Base-by-base conservation (phyloP, 2,888 invertebrate genomes). In the Microplitis deprimator region DNA sequence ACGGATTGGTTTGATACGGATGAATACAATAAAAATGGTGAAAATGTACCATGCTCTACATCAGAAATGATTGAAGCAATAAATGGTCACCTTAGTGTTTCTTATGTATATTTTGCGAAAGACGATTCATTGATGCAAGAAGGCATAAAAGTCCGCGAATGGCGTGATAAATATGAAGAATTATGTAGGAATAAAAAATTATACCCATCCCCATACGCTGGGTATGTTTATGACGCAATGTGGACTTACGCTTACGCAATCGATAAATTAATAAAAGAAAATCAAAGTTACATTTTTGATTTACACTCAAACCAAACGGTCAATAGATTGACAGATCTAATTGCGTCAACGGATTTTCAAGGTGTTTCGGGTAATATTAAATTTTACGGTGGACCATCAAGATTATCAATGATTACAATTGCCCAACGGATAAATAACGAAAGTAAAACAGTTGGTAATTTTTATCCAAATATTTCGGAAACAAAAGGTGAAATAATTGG, bases 201-300 rank as follows among this genome's bases (percentile, higher is more conserved):
- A n/a, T 83, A 86, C 29, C 87, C 89, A 6, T 94, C 94, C 0
- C 91, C 92, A 81, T 95, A 94, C 86, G 94, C 94, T 0, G 94
- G 94, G 0, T 96, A 93, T 86, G 94, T 95, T 0, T 96, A 96
- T 84, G 96, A 96, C 89, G 95, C 95, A 0, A 94, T 96, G 72
- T 96, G 96, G 96, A 93, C 93, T 0, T 96, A 94, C 87, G 96
- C 95, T 4, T 89, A 92, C 60, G 95, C 95, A 0, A 90, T 95
- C 40, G 92, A 95, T 84, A 91, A 92, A 80, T 90, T 96, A 0
- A 88, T 94, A 0, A 91, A 90, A 71, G 92, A 92, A 72, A 92
- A 94, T 87, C 92, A 93, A 16, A 92, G 92, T 75, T 91, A 92
- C 75, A 87, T 92, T 1, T 91, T 91, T 5, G 90, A 92, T 80